phyloP scores from a whole-genome alignment of 1,140 invertebrate genomes.

The Reticulitermes speratus region DNA sequence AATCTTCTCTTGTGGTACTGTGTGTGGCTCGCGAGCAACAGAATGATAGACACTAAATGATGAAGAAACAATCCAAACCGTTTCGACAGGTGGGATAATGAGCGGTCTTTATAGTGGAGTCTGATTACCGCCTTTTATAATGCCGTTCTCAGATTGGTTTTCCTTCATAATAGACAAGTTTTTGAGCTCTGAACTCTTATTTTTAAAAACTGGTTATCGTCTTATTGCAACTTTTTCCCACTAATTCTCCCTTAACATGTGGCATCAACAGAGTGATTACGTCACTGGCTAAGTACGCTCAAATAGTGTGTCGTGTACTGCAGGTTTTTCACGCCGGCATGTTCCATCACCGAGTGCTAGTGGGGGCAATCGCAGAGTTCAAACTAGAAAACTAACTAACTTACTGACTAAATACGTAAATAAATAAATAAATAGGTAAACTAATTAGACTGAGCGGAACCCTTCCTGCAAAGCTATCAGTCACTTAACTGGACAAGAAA shows the following conservation, averaged over 20 bases:
- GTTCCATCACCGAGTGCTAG: background rate
- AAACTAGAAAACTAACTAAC: no score
- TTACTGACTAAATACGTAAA: no score
- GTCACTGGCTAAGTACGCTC: background rate
- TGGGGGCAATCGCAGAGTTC: no score
- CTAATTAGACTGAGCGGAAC: no score
- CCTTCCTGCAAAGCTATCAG: no score
- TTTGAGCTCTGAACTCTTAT: background rate
- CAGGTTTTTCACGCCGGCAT: background rate
- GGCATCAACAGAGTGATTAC: background rate
- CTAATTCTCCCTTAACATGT: background rate
- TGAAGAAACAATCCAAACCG: no score
- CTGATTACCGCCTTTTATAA: background rate
- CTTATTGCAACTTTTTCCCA: background rate
- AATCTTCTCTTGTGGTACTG: no score
- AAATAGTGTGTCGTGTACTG: background rate
- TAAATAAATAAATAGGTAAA: no score
- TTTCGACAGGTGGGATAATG: background rate
- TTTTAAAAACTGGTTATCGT: background rate
- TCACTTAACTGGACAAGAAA: no score
- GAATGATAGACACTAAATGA: no score
- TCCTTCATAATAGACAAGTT: background rate
- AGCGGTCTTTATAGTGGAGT: background rate
- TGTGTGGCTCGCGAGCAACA: no score
- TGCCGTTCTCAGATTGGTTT: background rate